phyloP scores from a whole-genome alignment of 92 coral and sea anemone genomes.

The Epizoanthus fatuus region DNA sequence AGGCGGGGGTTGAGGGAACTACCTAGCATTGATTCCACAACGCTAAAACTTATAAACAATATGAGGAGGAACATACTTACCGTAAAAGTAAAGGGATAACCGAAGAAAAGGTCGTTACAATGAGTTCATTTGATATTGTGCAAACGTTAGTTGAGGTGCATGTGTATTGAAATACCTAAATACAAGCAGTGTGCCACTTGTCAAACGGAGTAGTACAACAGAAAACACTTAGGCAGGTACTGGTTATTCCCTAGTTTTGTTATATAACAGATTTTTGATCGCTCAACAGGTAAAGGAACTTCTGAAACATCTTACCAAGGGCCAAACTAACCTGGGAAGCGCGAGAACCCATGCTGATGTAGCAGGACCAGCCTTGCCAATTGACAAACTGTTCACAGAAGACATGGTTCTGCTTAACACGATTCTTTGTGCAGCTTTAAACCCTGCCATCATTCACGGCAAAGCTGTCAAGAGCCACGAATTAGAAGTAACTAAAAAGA shows the following conservation, averaged over 20 bases:
- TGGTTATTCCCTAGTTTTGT: neutral
- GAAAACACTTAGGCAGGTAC: too few species aligned
- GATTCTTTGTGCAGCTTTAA: conserved; percentile 29
- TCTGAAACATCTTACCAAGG: conserved; percentile 9
- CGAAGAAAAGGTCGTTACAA: too few species aligned
- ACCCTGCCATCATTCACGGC: conserved; percentile 14
- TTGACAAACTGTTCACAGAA: conserved; percentile 6
- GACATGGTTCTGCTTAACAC: conserved; percentile 24
- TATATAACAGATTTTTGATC: neutral
- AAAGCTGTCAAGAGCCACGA: neutral
- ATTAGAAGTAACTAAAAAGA: neutral
- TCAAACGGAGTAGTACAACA: too few species aligned
- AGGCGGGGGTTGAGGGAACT: too few species aligned
- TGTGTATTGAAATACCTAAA: too few species aligned
- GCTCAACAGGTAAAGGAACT: conserved; percentile 26
- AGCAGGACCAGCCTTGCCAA: neutral
- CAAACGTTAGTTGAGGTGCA: too few species aligned
- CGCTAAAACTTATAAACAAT: too few species aligned
- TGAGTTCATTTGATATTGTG: too few species aligned
- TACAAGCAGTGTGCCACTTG: too few species aligned
- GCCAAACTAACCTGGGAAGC: neutral
- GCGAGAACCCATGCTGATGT: neutral
- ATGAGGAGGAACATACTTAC: too few species aligned
- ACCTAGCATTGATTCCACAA: too few species aligned
- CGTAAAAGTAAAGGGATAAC: too few species aligned